These are phyloP conservation scores for Poliocrania exsul DNA, from an alignment of 2,797 vertebrate genomes.

Conservation along the genomic window DNA sequence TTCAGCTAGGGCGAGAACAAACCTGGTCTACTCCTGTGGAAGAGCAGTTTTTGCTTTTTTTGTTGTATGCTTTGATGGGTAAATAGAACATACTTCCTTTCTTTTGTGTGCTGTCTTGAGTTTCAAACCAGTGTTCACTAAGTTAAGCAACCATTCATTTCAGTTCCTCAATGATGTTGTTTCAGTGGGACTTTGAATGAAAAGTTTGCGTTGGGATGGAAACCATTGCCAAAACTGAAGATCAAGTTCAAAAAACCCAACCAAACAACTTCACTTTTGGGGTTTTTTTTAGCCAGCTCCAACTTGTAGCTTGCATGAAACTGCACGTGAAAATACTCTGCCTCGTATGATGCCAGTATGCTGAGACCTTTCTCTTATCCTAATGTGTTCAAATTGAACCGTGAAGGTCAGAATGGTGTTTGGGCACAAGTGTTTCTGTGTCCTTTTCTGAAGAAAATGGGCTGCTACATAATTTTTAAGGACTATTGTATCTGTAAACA, in stretches of 20 bases:
- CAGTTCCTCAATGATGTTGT: background rate
- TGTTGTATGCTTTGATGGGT: background rate
- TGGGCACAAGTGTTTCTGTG: background rate
- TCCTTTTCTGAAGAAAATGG: background rate
- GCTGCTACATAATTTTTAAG: background rate
- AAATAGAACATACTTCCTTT: background rate
- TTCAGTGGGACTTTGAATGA: background rate
- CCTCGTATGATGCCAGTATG: background rate
- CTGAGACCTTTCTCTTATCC: background rate
- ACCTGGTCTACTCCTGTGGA: accelerated
- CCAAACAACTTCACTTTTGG: background rate
- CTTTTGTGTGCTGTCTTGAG: background rate
- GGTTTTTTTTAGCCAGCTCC: background rate
- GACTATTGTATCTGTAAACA: background rate
- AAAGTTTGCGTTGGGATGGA: background rate
- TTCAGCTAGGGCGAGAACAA: background rate
- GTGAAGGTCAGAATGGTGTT: background rate
- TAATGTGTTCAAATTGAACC: background rate
- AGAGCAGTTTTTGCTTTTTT: background rate
- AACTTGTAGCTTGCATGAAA: background rate
- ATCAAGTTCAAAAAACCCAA: background rate
- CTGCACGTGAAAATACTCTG: background rate
- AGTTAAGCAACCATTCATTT: background rate
- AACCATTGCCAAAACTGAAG: background rate
- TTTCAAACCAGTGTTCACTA: background rate